A percentile compares a stretch with the other conserved stretches of the same genome.
phyloP scores from a whole-genome alignment of 2,888 invertebrate species.

The Timandra comae region DNA sequence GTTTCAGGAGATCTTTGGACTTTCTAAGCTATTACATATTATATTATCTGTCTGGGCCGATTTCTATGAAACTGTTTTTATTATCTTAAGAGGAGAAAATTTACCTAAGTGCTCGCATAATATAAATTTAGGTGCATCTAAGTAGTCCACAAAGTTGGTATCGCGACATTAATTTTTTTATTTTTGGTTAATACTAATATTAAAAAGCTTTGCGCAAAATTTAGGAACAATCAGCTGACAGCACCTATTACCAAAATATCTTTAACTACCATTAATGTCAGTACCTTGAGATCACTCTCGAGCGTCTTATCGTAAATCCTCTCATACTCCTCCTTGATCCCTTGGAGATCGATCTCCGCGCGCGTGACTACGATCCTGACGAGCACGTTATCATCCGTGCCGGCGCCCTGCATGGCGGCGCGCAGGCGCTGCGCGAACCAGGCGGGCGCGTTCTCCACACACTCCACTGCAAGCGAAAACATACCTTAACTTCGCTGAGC shows the following conservation, averaged over 20 bases:
- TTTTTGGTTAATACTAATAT: no score
- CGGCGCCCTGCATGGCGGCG: conserved; percentile 80
- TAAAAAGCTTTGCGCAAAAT: no score
- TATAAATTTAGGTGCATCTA: no score
- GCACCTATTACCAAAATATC: no score
- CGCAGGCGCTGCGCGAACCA: conserved; percentile 84
- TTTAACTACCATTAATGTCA: conserved; percentile 21
- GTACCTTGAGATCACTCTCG: conserved; percentile 79
- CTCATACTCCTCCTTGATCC: conserved; percentile 83
- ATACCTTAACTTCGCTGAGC: conserved; percentile 79
- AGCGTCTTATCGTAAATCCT: conserved; percentile 81
- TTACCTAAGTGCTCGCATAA: no score
- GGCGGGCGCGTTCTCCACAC: conserved; percentile 80
- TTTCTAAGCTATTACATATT: no score
- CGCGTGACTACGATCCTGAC: conserved; percentile 82
- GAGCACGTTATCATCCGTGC: conserved; percentile 82
- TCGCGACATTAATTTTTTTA: no score
- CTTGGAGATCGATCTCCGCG: conserved; percentile 82
- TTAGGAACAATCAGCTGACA: no score
- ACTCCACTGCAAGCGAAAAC: conserved; percentile 78
- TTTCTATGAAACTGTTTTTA: no score
- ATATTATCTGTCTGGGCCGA: no score
- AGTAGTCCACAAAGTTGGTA: conserved; percentile 9
- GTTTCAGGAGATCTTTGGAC: no score
- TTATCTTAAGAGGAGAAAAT: no score